Conservation (phyloP, 1,140 invertebrate genomes). For the Caligus rogercresseyi region DNA sequence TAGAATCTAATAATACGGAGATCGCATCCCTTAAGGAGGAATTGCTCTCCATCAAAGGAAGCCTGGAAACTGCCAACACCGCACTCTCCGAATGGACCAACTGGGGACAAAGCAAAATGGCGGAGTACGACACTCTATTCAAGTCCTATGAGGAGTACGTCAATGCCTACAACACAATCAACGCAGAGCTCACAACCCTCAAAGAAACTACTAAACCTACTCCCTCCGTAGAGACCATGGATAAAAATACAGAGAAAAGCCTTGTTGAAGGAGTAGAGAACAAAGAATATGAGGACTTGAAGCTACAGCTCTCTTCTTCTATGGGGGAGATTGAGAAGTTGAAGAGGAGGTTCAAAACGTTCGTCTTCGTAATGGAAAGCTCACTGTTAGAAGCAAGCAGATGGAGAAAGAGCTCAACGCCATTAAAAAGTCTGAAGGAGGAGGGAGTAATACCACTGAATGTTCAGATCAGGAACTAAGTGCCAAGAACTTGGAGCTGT, state of each 20-base stretch:
- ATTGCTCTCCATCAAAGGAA: neutral
- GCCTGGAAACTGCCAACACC: neutral
- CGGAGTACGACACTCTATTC: conserved; percentile 3
- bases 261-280: too few relatives aligned
- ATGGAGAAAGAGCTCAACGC: conserved; percentile 3
- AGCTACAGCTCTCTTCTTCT: neutral
- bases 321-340: neutral
- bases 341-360: neutral
- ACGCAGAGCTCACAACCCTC: neutral
- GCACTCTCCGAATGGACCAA: neutral
- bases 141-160: conserved; percentile 11
- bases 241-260: neutral
- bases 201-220: neutral
- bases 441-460: neutral
- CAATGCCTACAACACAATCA: conserved; percentile 6
- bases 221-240: neutral
- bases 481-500: neutral
- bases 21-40: neutral
- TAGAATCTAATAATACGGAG: neutral
- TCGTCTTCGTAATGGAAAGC: conserved; percentile 4
- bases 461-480: neutral
- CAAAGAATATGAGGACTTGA: conserved; percentile 1
- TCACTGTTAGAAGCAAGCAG: neutral
- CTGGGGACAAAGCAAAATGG: neutral
- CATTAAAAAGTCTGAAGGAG: too few relatives aligned